Base-by-base conservation (phyloP, 1,140 invertebrate genomes). In the Papilio glaucus region DNA sequence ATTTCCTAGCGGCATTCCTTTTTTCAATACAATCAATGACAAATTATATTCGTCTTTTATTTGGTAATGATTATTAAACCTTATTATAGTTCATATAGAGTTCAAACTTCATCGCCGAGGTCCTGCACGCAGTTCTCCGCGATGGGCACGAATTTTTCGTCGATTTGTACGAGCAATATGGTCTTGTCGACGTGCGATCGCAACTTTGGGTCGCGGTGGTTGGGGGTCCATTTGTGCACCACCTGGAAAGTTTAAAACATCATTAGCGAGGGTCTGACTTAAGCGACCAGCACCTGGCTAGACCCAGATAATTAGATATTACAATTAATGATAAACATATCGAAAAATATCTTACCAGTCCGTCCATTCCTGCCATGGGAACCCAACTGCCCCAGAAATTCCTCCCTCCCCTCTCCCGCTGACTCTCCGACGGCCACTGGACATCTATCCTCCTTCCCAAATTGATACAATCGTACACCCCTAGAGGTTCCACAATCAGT, bases 101-200 rank as follows among this genome's bases (percentile, higher is more conserved):
- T 75, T 86, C 81, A 93, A 4, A 96, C 96, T 88, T 97, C 96
- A 62, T 96, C 96, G 15, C 96, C 96, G 29, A 97, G 89, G 87
- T 98, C 96, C 76, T 96, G 95, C 8, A 98, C 96, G 60, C 97
- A 98, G 84, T 95, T 95, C 88, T 99, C 98, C 0, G 97, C 97
- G 72, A 99, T 98, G 15, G 98, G 98, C 68, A 99, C 98, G 92
- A 96, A 99, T 79, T 96, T 97, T 79, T 99, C 98, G 5, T 97
- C 97, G 65, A 99, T 97, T 90, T 98, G 97, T 0, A 99, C 95
- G n/a, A 99, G 94, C 1, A 98, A 92, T 42, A 99, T 98, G 18
- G 96, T 97, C 77, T 97, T 96, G 86, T 98, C 98, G 0, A 98
- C 96, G 85, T 98, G 97, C 12, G 98, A 98, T 6, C 98, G 94